Conservation (phyloP, 2,113 vertebrate species). For the Callospermophilus lateralis region DNA sequence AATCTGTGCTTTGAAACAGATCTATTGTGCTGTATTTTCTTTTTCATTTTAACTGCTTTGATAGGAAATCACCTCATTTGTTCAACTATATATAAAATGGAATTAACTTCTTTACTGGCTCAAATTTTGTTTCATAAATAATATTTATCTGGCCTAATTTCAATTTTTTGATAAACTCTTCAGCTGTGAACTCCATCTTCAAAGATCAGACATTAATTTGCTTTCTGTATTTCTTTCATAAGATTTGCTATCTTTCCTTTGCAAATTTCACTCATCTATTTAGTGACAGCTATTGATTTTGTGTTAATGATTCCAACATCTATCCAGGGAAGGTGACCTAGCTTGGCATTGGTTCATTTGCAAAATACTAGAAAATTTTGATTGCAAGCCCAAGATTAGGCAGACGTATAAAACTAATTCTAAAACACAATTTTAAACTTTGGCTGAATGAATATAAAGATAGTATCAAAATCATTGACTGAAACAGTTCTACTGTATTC, state of each 20-base stretch:
- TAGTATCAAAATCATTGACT: background rate
- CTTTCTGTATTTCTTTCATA: background rate
- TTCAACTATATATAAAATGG: background rate
- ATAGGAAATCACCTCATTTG: background rate
- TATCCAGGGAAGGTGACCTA: background rate
- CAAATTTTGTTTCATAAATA: background rate
- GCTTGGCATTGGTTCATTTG: background rate
- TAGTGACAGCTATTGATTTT: background rate
- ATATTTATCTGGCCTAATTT: background rate
- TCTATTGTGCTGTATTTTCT: background rate
- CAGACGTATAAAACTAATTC: background rate
- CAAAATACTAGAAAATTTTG: conserved; percentile 23
- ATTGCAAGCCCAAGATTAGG: background rate
- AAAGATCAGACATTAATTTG: background rate
- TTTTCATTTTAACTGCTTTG: background rate
- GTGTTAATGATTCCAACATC: background rate
- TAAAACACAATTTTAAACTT: conserved; percentile 41
- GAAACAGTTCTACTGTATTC: background rate
- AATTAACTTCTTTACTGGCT: background rate
- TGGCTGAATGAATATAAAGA: background rate
- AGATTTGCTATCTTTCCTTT: background rate
- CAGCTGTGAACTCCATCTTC: background rate
- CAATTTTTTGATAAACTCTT: background rate
- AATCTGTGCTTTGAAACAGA: background rate
- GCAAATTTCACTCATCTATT: background rate